phyloP scores from a whole-genome alignment of 2,797 vertebrate genomes.

The Otus scops region DNA sequence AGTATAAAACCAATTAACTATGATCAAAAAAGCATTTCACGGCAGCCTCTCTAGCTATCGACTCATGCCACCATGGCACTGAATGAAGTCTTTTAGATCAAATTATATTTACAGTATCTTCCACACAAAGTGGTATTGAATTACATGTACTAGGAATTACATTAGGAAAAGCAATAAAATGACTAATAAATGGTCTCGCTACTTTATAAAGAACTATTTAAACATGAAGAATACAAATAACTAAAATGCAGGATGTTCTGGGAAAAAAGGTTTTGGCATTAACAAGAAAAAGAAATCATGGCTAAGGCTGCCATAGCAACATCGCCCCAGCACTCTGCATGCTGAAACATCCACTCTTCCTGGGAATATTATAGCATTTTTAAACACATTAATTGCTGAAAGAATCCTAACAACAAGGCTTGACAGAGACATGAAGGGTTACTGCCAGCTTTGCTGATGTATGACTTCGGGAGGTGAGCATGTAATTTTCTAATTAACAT shows the following conservation, averaged over 20 bases:
- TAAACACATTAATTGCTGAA: neutral
- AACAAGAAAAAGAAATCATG: slow-evolving; percentile 31
- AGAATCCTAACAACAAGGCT: neutral
- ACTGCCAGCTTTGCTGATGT: neutral
- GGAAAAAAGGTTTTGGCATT: neutral
- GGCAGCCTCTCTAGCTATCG: neutral
- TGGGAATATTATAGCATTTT: slow-evolving; percentile 1
- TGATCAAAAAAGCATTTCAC: neutral
- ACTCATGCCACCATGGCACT: neutral
- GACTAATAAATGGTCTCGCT: neutral
- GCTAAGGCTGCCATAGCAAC: slow-evolving; percentile 69
- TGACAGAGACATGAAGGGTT: neutral
- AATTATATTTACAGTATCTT: neutral
- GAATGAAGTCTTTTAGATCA: neutral
- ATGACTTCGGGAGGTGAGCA: neutral
- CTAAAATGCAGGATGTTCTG: neutral
- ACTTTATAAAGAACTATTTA: neutral
- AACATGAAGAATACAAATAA: neutral
- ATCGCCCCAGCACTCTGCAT: slow-evolving; percentile 36
- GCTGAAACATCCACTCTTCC: neutral
- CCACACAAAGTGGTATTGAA: neutral
- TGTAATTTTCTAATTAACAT: neutral
- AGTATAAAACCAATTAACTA: neutral
- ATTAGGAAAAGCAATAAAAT: neutral
- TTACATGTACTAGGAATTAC: neutral